A percentile compares a stretch with the other conserved stretches of the same genome.
These are phyloP conservation scores for Pseudochaenichthys georgianus DNA, from an alignment of 2,797 vertebrate species.

Conservation along the genomic window DNA sequence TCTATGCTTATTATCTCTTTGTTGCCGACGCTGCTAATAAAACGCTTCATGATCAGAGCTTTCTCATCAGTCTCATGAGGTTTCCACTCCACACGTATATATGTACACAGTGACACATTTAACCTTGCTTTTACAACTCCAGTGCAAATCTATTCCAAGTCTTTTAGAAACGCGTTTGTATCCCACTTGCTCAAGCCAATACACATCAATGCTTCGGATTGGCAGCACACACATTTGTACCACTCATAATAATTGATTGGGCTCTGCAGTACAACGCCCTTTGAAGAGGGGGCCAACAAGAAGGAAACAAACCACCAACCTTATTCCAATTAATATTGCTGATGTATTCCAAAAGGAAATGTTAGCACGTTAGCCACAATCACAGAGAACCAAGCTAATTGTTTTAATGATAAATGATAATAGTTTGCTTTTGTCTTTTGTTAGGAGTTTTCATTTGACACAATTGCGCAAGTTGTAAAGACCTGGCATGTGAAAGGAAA, in stretches of 20 bases:
- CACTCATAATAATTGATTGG: slow-evolving; percentile 45
- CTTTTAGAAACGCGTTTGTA: slow-evolving; percentile 17
- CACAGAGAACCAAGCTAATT: slow-evolving; percentile 25
- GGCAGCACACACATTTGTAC: slow-evolving; percentile 12
- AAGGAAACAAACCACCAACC: slow-evolving; percentile 35
- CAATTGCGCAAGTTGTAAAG: slow-evolving; percentile 4
- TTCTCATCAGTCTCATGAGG: background rate
- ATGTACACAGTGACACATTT: background rate
- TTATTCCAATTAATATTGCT: slow-evolving; percentile 38
- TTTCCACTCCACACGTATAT: background rate
- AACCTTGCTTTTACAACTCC: background rate
- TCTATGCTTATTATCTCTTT: background rate
- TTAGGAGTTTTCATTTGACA: background rate
- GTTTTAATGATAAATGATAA: background rate
- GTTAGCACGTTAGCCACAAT: slow-evolving; percentile 17
- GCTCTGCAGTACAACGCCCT: slow-evolving; percentile 10
- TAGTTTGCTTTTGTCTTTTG: slow-evolving; percentile 4
- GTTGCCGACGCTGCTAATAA: background rate
- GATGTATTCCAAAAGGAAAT: slow-evolving; percentile 40
- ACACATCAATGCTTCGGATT: slow-evolving; percentile 1
- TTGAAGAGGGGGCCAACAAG: slow-evolving; percentile 3
- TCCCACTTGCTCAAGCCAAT: slow-evolving; percentile 4
- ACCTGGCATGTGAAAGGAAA: background rate
- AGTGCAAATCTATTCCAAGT: background rate
- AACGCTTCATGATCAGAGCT: background rate